Evolutionary conservation across 2,113 vertebrate genomes (phyloP).

Genomic region (Grammomys dolichurus): DNA sequence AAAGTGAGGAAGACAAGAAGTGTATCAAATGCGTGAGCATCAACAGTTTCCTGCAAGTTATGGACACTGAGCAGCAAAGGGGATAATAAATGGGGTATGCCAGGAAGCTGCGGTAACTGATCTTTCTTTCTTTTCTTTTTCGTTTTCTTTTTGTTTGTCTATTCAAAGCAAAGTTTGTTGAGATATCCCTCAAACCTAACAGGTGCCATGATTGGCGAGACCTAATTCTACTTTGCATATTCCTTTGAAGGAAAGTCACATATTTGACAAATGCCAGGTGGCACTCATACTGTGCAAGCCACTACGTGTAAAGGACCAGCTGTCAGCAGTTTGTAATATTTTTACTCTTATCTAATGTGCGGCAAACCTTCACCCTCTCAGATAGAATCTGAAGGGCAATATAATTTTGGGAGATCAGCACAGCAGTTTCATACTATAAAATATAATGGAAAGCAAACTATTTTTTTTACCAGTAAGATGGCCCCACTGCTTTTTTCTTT

Average conservation of each 20-base stretch:
- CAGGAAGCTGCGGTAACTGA: background rate
- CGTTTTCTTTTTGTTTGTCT: too few relatives aligned
- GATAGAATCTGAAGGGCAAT: background rate
- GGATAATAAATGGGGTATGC: accelerated
- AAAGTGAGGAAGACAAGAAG: background rate
- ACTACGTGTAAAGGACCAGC: background rate
- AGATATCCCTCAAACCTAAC: background rate
- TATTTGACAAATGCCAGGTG: background rate
- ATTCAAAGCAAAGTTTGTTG: background rate
- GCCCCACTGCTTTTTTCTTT: constrained; percentile 16
- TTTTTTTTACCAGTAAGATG: background rate
- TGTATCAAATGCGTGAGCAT: accelerated
- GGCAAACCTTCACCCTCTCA: background rate
- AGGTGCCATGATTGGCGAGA: background rate
- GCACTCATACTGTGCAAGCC: background rate
- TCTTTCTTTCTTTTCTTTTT: too few relatives aligned
- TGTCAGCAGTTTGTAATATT: background rate
- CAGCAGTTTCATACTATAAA: constrained; percentile 25
- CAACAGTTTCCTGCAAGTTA: accelerated
- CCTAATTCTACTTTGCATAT: background rate
- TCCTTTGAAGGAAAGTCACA: background rate
- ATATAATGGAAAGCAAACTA: background rate
- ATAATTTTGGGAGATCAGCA: background rate
- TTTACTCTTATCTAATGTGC: constrained; percentile 15
- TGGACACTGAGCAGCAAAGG: background rate